Conservation (phyloP, 2,113 vertebrate genomes). For the Petrocephalus microphthalmus region DNA sequence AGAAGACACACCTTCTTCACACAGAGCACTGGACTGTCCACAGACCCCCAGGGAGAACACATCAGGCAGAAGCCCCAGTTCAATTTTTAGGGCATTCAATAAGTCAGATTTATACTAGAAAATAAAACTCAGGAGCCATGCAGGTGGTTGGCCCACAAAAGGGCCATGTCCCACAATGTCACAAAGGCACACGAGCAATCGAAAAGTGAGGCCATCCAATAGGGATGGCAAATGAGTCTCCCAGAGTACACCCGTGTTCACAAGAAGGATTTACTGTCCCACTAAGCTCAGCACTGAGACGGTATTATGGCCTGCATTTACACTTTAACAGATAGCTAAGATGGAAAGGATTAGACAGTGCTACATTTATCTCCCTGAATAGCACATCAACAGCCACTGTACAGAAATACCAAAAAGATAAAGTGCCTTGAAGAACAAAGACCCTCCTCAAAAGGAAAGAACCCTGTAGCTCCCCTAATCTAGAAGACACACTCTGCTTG, state of each 20-base stretch:
- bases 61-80: neutral
- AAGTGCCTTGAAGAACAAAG: neutral
- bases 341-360: neutral
- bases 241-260: neutral
- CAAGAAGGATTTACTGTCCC: neutral
- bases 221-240: neutral
- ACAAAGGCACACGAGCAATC: neutral
- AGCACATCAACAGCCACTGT: neutral
- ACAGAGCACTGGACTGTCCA: neutral
- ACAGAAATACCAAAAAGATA: slow-evolving; percentile 12
- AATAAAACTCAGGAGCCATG: neutral
- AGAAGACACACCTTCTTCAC: neutral
- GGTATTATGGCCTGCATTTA: neutral
- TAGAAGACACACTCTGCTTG: neutral
- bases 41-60: neutral
- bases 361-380: neutral
- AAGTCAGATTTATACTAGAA: neutral
- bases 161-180: neutral
- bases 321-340: neutral
- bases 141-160: neutral
- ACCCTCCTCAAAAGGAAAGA: neutral
- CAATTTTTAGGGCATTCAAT: neutral
- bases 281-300: neutral
- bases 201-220: no score
- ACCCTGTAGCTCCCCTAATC: neutral